Conservation (phyloP, 1,140 invertebrate species). For the Mya arenaria region DNA sequence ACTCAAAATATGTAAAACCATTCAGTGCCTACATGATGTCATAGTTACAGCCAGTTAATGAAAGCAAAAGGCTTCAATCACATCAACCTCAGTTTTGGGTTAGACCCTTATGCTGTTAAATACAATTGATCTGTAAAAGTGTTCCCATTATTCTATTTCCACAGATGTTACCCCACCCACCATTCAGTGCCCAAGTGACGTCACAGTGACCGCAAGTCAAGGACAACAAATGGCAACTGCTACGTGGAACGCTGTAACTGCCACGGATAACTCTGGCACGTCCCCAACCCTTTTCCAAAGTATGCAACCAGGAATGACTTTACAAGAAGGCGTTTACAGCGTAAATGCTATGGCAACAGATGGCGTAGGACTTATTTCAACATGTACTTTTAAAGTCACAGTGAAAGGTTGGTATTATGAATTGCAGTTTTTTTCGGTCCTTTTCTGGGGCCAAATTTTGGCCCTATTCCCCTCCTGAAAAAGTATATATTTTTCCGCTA, state of each 20-base stretch:
- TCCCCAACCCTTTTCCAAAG: constrained; percentile 56
- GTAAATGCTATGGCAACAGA: constrained; percentile 66
- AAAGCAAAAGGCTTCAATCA: no score
- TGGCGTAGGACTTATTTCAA: constrained; percentile 28
- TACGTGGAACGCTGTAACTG: constrained; percentile 52
- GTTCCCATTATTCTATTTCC: constrained; percentile 1
- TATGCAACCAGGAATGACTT: constrained; percentile 58
- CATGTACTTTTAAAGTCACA: constrained; percentile 64
- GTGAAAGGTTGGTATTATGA: constrained; percentile 66
- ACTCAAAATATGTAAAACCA: no score
- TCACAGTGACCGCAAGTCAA: constrained; percentile 46
- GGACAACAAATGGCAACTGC: constrained; percentile 57
- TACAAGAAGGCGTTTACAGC: constrained; percentile 59
- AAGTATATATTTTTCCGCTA: no score
- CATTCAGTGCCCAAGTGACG: constrained; percentile 58
- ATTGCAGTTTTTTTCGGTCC: no score
- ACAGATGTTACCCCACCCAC: constrained; percentile 57
- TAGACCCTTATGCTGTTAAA: no score
- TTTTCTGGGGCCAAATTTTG: no score
- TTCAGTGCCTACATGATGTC: no score
- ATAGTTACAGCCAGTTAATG: no score
- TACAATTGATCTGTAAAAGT: no score
- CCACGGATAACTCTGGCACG: constrained; percentile 59
- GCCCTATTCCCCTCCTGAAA: no score
- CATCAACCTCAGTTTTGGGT: no score